A percentile compares a stretch with the other conserved stretches of the same genome.
Evolutionary conservation across 1,140 invertebrate genomes (phyloP).

Genomic region (Aethina tumida): DNA sequence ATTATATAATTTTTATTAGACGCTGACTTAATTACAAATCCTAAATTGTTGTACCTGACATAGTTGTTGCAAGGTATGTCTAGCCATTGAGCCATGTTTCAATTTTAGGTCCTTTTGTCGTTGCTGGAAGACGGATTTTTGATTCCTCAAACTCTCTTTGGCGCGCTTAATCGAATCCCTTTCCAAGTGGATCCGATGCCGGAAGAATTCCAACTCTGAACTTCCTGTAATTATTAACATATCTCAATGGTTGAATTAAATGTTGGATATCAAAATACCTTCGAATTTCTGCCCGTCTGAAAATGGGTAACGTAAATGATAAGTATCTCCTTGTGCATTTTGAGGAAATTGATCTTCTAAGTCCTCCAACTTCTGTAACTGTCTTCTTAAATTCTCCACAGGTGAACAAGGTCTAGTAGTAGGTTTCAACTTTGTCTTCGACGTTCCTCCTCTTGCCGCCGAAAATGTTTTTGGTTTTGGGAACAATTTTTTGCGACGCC

Average conservation of each 20-base stretch:
- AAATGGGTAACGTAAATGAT: conserved; percentile 49
- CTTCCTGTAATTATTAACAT: too few species aligned
- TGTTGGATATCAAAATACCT: too few species aligned
- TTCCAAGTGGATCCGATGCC: conserved; percentile 67
- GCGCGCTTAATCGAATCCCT: conserved; percentile 65
- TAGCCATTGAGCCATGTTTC: conserved; percentile 40
- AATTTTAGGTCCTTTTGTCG: conserved; percentile 51
- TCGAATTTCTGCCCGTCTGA: conserved; percentile 34
- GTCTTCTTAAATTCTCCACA: conserved; percentile 63
- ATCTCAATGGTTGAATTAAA: too few species aligned
- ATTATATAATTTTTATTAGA: not conserved
- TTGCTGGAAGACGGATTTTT: conserved; percentile 44
- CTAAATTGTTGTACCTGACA: conserved; percentile 39
- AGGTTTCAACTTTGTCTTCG: too few species aligned
- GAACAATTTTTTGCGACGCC: conserved; percentile 45
- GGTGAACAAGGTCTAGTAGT: conserved; percentile 48
- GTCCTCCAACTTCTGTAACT: conserved; percentile 67
- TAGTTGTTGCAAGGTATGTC: conserved; percentile 50
- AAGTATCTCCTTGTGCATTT: conserved; percentile 52
- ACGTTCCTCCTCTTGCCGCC: conserved; percentile 18
- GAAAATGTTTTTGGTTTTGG: conserved; percentile 36
- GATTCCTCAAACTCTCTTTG: conserved; percentile 53
- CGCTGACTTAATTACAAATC: not conserved
- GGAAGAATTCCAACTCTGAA: conserved; percentile 69
- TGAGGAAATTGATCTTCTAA: conserved; percentile 66